Base-by-base conservation (phyloP, 2,888 invertebrate genomes). In the Molorchus minor region DNA sequence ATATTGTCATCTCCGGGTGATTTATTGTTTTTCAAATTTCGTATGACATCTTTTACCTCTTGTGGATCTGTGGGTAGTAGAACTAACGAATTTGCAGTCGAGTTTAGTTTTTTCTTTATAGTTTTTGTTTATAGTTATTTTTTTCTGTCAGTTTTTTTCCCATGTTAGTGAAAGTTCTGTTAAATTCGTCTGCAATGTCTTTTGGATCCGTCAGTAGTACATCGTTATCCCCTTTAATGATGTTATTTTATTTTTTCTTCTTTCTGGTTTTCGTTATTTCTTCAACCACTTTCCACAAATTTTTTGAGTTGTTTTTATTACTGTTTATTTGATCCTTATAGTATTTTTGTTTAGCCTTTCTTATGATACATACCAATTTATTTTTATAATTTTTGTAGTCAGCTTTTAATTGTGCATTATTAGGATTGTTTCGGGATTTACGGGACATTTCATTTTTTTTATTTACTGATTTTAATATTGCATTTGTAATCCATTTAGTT, bases 321-420 rank as follows among this genome's bases (percentile, higher is more conserved):
- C 4, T 25, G 8, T 25, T 25, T 25, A 25, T 25, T 25, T 25
- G 25, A 25, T 4, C 4, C 8, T 25, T 8, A 25, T 25, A 25
- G 25, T 25, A 25, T 25, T 25, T 25, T 25, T 5, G 25, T 25
- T 25, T 25, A 5, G 25, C 25, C 13, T 36, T 36, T 13, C 13
- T 8, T 3, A 36, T 36, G 2, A 36, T 2, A 13, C 1, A 2
- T 36, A 15, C 15, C 15, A 36, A 3, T 12, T 8, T 36, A 36
- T 36, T 36, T 36, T 36, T 36, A 36, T 36, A 36, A 36, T 36
- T 36, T 36, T 36, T 36, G 13, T 8, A 36, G 13, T 12, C 12
- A 3, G 2, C 15, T 15, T 36, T 36, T 36, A 36, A 3, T 36
- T 36, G 13, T 36, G 2, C 2, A 36, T 36, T 36, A 36, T 36